Evolutionary conservation across 2,113 vertebrate species (phyloP).

Genomic region (Neolamprologus fasciatus): DNA sequence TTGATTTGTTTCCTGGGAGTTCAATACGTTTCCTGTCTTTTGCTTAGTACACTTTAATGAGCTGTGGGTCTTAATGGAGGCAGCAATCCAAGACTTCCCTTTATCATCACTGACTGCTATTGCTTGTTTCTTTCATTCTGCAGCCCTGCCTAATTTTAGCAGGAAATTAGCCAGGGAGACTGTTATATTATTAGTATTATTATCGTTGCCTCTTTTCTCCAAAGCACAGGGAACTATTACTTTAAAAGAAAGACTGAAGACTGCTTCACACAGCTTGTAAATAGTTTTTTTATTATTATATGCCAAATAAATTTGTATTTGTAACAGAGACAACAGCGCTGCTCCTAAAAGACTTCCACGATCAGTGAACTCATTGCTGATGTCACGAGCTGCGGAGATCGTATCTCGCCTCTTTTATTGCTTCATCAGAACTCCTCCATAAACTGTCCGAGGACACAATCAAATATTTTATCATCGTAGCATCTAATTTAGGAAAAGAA

Average conservation of each 20-base stretch:
- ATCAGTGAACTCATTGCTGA: neutral
- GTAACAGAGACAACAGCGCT: neutral
- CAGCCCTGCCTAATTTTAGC: neutral
- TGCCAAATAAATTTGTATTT: neutral
- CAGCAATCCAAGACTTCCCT: neutral
- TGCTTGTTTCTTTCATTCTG: neutral
- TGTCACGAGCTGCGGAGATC: neutral
- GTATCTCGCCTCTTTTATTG: rapidly evolving
- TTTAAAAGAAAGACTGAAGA: neutral
- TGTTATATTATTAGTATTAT: neutral
- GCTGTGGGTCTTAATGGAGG: slow-evolving; percentile 29
- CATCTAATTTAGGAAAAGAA: neutral
- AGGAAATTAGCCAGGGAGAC: neutral
- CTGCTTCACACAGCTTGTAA: neutral
- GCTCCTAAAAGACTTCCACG: neutral
- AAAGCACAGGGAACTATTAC: neutral
- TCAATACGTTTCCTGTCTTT: slow-evolving; percentile 15
- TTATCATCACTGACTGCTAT: slow-evolving; percentile 7
- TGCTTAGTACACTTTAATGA: slow-evolving; percentile 36
- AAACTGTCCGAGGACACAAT: neutral
- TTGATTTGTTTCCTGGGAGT: slow-evolving; percentile 31
- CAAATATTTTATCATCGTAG: neutral
- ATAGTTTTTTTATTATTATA: neutral
- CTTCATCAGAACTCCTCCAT: rapidly evolving
- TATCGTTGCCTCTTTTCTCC: neutral